Conservation (phyloP, 2,113 vertebrate genomes). For the Hippocampus comes region DNA sequence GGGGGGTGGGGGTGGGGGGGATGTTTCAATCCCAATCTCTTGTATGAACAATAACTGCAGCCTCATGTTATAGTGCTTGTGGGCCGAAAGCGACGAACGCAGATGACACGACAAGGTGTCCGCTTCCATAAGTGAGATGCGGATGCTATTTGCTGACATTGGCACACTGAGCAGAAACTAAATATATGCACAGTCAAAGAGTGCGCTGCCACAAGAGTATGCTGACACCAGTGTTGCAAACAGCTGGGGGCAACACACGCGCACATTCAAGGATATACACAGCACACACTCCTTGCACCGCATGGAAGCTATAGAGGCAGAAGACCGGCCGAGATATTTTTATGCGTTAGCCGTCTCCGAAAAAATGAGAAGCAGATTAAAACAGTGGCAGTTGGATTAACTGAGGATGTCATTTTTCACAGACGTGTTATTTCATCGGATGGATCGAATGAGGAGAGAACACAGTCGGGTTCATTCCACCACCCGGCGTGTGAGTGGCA, state of each 20-base stretch:
- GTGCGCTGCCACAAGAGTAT: slow-evolving; percentile 28
- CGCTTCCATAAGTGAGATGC: slow-evolving; percentile 41
- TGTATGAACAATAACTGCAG: neutral
- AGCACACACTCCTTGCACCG: neutral
- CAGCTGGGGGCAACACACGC: slow-evolving; percentile 41
- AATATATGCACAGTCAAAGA: slow-evolving; percentile 58
- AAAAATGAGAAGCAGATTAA: slow-evolving; percentile 8
- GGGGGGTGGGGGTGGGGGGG: too few species aligned
- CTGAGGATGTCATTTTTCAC: neutral
- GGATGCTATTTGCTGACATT: slow-evolving; percentile 59
- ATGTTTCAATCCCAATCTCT: neutral
- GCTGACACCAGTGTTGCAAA: slow-evolving; percentile 38
- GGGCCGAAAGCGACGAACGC: slow-evolving; percentile 22
- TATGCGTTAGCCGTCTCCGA: neutral
- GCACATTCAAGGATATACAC: slow-evolving; percentile 1
- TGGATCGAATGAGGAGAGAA: neutral
- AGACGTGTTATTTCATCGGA: neutral
- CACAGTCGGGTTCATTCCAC: neutral
- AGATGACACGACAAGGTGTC: slow-evolving; percentile 51
- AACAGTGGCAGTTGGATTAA: neutral
- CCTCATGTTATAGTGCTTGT: neutral
- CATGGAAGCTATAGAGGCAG: slow-evolving; percentile 16
- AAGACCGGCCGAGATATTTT: slow-evolving; percentile 6
- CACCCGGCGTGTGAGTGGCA: neutral
- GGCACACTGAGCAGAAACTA: slow-evolving; percentile 41